A percentile compares a stretch with the other conserved stretches of the same genome.
These are phyloP conservation scores for Neogobius melanostomus DNA, from an alignment of 2,113 vertebrate species.

Conservation along the genomic window DNA sequence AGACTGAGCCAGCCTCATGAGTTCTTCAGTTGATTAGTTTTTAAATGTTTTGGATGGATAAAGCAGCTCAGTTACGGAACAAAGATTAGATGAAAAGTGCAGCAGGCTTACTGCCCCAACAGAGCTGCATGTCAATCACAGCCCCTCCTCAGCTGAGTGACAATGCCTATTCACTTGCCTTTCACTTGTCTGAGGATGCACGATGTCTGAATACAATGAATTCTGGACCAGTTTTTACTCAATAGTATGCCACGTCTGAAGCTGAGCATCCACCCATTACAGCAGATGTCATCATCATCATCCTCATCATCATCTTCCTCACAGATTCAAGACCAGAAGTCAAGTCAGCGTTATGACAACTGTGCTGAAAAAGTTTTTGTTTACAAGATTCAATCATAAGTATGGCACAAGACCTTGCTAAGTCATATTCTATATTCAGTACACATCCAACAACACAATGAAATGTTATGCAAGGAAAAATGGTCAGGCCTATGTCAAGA, in stretches of 20 bases:
- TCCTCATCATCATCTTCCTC: conserved; percentile 33
- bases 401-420: no score
- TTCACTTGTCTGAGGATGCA: conserved; percentile 48
- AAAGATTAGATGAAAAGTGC: conserved; percentile 41
- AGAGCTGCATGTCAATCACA: conserved; percentile 61
- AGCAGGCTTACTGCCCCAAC: conserved; percentile 43
- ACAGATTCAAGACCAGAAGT: conserved; percentile 37
- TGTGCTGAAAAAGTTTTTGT: no score
- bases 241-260: conserved; percentile 59
- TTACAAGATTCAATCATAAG: no score
- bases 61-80: conserved; percentile 52
- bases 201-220: conserved; percentile 41
- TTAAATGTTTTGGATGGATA: conserved; percentile 11
- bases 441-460: no score
- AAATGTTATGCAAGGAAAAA: no score
- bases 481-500: no score
- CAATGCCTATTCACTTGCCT: conserved; percentile 43
- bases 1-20: no score
- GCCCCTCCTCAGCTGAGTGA: conserved; percentile 53
- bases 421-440: no score
- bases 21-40: no score
- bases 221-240: conserved; percentile 48
- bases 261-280: conserved; percentile 66
- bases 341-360: no score
- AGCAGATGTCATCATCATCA: conserved; percentile 72